Evolutionary conservation across 1,140 invertebrate genomes (phyloP).

Genomic region (Bicyclus anynana): DNA sequence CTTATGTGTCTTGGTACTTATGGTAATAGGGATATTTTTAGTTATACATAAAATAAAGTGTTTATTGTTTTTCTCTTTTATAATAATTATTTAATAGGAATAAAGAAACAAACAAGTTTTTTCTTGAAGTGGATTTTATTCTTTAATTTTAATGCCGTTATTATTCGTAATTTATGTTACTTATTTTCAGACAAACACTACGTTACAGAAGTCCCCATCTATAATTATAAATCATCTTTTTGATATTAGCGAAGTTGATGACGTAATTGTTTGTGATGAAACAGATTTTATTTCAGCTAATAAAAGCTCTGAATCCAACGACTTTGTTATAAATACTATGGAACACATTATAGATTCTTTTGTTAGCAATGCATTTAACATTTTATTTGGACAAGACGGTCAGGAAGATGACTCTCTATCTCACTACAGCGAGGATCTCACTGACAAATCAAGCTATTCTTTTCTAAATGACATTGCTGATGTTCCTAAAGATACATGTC

Average conservation of each 20-base stretch:
- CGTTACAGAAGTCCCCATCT: constrained; percentile 43
- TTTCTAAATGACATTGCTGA: constrained; percentile 40
- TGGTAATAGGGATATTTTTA: too few species aligned
- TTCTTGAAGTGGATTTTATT: too few species aligned
- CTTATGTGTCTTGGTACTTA: too few species aligned
- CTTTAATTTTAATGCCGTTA: background rate
- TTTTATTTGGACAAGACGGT: constrained; percentile 25
- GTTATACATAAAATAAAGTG: too few species aligned
- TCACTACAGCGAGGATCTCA: background rate
- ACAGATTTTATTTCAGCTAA: constrained; percentile 18
- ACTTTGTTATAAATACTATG: constrained; percentile 25
- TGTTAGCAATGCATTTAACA: constrained; percentile 32
- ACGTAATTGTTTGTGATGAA: constrained; percentile 24
- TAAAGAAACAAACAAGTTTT: too few species aligned
- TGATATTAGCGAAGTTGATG: constrained; percentile 58
- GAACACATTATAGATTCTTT: constrained; percentile 43
- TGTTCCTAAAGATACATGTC: constrained; percentile 25
- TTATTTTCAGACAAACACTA: constrained; percentile 8
- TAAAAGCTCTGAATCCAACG: constrained; percentile 19
- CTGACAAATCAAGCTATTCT: constrained; percentile 42
- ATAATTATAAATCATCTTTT: constrained; percentile 55
- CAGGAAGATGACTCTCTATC: background rate
- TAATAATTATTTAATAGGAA: too few species aligned
- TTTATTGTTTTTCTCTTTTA: too few species aligned
- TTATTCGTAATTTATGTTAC: too few species aligned